These are phyloP conservation scores for Mirounga angustirostris DNA, from an alignment of 2,113 vertebrate species.

Conservation along the genomic window DNA sequence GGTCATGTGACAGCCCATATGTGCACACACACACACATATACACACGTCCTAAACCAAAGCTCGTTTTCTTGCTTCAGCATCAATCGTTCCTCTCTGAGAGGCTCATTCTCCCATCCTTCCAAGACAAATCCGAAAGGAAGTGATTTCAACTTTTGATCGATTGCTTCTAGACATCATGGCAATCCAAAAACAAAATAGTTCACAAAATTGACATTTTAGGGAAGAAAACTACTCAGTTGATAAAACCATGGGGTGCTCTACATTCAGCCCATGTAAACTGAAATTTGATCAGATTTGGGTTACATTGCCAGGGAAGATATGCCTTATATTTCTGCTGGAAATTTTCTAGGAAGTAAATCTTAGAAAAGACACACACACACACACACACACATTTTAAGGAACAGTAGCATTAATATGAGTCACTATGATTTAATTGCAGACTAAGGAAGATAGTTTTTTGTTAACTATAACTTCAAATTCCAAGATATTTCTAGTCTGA, in stretches of 20 bases:
- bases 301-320: not conserved
- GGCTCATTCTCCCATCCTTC: not conserved
- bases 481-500: not conserved
- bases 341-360: not conserved
- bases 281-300: not conserved
- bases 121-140: not conserved
- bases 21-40: fast-evolving
- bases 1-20: not conserved
- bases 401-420: not conserved
- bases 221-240: not conserved
- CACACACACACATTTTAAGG: not conserved
- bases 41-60: not conserved
- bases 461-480: not conserved
- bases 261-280: not conserved
- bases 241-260: not conserved
- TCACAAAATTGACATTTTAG: not conserved
- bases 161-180: not conserved
- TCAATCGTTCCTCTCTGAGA: not conserved
- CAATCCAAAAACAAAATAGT: not conserved
- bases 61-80: not conserved
- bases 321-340: not conserved
- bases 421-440: not conserved
- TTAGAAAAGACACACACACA: not conserved
- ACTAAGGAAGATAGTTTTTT: not conserved
- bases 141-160: not conserved